Percentiles rank a stretch among this genome's conserved stretches.
phyloP scores from a whole-genome alignment of 2,888 invertebrate species.

The Volucella inflata region DNA sequence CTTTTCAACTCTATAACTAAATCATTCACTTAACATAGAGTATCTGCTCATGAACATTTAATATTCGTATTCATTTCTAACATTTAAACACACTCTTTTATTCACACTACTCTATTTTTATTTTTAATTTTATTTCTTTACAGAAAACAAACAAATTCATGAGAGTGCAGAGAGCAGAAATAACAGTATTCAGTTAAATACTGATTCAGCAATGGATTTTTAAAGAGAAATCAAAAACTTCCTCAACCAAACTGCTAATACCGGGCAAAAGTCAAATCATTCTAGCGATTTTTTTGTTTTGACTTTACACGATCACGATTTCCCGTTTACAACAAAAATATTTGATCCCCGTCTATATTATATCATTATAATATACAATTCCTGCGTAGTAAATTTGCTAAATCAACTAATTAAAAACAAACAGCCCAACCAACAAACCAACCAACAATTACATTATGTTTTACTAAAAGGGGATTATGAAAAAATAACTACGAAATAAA shows the following conservation, averaged over 20 bases:
- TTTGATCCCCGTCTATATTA: conserved; percentile 23
- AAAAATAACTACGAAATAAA: conserved; percentile 24
- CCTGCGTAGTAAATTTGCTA: conserved; percentile 49
- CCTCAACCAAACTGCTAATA: conserved; percentile 56
- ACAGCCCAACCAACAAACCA: neutral
- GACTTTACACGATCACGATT: conserved; percentile 59
- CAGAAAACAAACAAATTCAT: conserved; percentile 72
- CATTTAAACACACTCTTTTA: too few relatives aligned
- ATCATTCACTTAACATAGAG: too few relatives aligned
- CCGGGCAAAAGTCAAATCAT: conserved; percentile 67
- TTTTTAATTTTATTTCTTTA: conserved; percentile 35
- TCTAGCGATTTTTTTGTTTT: conserved; percentile 48
- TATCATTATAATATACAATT: conserved; percentile 26
- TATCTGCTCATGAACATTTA: too few relatives aligned
- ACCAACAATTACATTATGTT: conserved; percentile 46
- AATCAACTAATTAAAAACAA: conserved; percentile 8
- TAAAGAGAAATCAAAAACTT: conserved; percentile 54
- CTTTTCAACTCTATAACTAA: too few relatives aligned
- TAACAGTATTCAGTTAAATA: conserved; percentile 64
- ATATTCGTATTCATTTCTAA: too few relatives aligned
- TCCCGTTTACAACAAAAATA: conserved; percentile 22
- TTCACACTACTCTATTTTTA: neutral
- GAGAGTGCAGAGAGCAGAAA: conserved; percentile 67
- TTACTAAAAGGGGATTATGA: conserved; percentile 54
- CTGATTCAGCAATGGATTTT: conserved; percentile 72